These are phyloP conservation scores for Brachyistius frenatus DNA, from an alignment of 2,113 vertebrate species.

Conservation along the genomic window DNA sequence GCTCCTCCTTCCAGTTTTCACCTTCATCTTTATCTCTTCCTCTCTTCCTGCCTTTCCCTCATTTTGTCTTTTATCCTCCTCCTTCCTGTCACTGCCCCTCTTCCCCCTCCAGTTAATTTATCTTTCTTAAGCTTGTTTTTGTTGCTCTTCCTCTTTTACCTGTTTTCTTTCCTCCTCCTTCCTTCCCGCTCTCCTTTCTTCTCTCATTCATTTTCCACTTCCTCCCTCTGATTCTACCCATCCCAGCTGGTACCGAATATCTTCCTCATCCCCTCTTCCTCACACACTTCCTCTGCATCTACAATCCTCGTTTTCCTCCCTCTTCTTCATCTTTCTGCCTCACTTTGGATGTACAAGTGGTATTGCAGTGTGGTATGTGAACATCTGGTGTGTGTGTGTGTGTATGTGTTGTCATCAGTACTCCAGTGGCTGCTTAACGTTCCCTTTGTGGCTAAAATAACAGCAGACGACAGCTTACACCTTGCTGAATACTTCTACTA, in stretches of 20 bases:
- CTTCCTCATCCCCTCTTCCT: not conserved
- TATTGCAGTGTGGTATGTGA: not conserved
- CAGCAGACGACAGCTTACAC: conserved; percentile 65
- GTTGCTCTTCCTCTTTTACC: no score
- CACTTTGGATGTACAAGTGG: conserved; percentile 13
- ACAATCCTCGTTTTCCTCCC: not conserved
- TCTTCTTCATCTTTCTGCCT: not conserved
- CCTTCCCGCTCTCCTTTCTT: not conserved
- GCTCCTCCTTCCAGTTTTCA: not conserved
- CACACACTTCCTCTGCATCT: no score
- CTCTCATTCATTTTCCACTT: not conserved
- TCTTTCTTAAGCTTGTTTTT: no score
- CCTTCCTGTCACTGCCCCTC: no score
- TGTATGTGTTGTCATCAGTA: conserved; percentile 51
- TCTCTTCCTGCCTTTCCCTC: not conserved
- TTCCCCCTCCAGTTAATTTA: no score
- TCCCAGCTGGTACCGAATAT: no score
- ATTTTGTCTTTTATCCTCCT: no score
- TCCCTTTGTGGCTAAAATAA: conserved; percentile 84
- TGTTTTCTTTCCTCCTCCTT: not conserved
- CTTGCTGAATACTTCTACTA: conserved; percentile 68
- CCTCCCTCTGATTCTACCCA: no score
- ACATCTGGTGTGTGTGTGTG: conserved; percentile 1
- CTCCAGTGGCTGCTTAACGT: conserved; percentile 85
- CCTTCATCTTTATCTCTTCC: not conserved